Base-by-base conservation (phyloP, 1,140 invertebrate species). In the Drosophila sproati region DNA sequence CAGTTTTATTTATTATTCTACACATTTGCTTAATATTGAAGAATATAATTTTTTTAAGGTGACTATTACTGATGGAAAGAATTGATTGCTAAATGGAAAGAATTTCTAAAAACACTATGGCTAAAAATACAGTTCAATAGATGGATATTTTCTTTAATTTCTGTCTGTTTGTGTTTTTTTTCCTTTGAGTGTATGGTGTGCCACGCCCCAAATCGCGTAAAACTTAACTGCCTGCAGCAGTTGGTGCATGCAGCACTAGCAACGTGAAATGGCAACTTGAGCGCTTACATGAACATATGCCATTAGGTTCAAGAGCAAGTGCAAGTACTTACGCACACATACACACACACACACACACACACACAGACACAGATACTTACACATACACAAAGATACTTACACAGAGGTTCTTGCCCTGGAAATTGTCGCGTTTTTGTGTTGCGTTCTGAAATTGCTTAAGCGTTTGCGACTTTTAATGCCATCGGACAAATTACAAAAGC, bases 221-320 rank as follows among this genome's bases (percentile, higher is more conserved):
- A 72, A 62, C 55, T 64, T 56, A 68, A 62, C 52, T 48, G 60
- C 45, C 62, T 54, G 59, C 47, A 61, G 43, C 45, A 59, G 35
- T 54, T 41, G 56, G 39, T 73, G 66, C 50, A 64, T 64, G 64
- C 64, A 68, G 48, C 51, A 50, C 47, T 35, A 37, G 39, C 52
- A 60, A 55, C 54, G 51, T 70, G 37, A 41, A 41, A 41, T 41
- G 39, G 39, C 8, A 77, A 47, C 57, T 60, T 60, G 59, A 72
- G 57, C 67, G 54, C 76, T 50, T 77, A 28, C 34, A 54, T 4
- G 28, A 41, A 20, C 56, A n/a, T 48, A 34, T 60, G 43, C 63
- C 63, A 74, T 79, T 68, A 57, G 56, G 62, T 62, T 79, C 77
- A 55, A 73, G 77, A 74, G 63, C 51, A 81, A 81, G 68, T 73